A percentile compares a stretch with the other conserved stretches of the same genome.
Conservation (phyloP, 2,888 invertebrate genomes). For the Tortrix viridana region DNA sequence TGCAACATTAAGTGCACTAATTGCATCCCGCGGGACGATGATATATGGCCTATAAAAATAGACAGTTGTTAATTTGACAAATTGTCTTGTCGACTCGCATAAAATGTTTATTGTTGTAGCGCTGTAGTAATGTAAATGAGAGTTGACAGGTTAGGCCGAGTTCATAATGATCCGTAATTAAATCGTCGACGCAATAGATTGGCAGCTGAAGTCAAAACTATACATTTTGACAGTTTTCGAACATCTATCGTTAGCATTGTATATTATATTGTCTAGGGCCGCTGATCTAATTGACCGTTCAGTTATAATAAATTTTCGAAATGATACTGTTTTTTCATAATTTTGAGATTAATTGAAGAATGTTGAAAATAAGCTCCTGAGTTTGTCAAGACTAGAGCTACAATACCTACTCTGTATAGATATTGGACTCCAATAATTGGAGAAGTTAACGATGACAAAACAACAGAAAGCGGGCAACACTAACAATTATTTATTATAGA, state of each 20-base stretch:
- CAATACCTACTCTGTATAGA: neutral
- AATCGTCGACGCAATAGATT: too few species aligned
- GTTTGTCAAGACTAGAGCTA: too few species aligned
- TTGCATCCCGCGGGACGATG: constrained; percentile 49
- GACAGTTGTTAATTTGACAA: constrained; percentile 40
- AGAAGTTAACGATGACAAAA: constrained; percentile 30
- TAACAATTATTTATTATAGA: constrained; percentile 52
- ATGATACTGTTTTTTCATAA: too few species aligned
- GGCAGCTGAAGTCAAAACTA: too few species aligned
- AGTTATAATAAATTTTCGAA: too few species aligned
- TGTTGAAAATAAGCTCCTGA: too few species aligned
- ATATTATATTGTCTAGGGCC: too few species aligned
- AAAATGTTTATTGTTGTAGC: constrained; percentile 25
- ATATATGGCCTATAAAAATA: constrained; percentile 43
- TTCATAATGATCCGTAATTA: neutral
- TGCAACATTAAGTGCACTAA: constrained; percentile 51
- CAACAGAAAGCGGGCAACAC: constrained; percentile 23
- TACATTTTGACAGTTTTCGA: too few species aligned
- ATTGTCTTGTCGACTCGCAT: constrained; percentile 28
- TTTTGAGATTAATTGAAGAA: too few species aligned
- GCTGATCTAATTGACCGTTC: too few species aligned
- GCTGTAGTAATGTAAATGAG: constrained; percentile 14
- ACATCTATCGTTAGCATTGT: too few species aligned
- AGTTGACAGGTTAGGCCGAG: neutral
- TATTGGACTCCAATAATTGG: too few species aligned